Evolutionary conservation across 92 coral and sea anemone genomes (phyloP).

Genomic region (Epizoanthus fatuus): DNA sequence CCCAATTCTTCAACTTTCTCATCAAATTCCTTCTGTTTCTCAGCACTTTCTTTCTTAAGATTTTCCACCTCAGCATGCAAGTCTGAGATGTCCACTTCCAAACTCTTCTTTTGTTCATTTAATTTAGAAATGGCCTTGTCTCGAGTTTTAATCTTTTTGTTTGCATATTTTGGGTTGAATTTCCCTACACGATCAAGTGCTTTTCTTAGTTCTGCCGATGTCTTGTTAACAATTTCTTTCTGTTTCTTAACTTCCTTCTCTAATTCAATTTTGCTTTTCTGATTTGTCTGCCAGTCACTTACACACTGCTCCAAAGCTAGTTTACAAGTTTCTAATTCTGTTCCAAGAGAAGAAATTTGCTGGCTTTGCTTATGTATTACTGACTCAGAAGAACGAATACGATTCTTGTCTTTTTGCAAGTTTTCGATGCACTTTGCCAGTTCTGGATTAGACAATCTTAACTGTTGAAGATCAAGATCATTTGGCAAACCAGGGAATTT

Average conservation of each 20-base stretch:
- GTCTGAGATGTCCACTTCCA: background rate
- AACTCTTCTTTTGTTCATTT: background rate
- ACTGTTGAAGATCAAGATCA: background rate
- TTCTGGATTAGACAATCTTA: background rate
- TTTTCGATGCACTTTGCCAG: background rate
- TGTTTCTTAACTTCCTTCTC: background rate
- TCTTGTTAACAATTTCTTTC: background rate
- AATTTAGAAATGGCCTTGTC: background rate
- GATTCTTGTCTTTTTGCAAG: background rate
- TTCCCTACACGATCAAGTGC: background rate
- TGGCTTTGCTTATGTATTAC: background rate
- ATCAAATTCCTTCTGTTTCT: background rate
- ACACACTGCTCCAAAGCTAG: constrained; percentile 1
- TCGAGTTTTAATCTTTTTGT: background rate
- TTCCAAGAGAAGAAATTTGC: background rate
- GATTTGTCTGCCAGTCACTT: background rate
- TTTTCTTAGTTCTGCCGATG: background rate
- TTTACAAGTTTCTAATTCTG: background rate
- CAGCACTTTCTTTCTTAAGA: background rate
- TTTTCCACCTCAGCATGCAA: background rate
- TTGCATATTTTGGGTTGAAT: background rate
- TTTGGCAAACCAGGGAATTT: background rate
- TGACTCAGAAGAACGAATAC: background rate
- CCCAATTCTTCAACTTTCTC: background rate
- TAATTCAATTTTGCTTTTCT: background rate